Evolutionary conservation across 1,140 invertebrate genomes (phyloP), one percentile per base, ranked within the genome.

Genomic region (Conus betulinus): DNA sequence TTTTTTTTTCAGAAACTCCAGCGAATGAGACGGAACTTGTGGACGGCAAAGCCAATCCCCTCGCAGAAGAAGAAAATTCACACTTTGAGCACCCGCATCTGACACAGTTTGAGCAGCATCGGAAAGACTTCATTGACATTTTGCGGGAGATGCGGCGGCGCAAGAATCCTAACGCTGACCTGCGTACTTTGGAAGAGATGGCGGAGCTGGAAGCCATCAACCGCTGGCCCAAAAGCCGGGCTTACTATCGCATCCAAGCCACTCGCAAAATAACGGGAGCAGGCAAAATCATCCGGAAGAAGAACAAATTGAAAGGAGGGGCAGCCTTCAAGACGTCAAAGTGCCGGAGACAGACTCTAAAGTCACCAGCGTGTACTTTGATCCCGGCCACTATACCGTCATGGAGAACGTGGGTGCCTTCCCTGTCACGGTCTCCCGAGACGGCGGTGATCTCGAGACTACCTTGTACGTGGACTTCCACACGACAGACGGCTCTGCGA

Each of bases 341-440:
- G 87, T 97, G 79, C 96, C 94, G 39, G 94, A 95, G 86, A 23
- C 6, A 13, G 96, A 96, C 78, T 93, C 95, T 53, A 93, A 95
- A 60, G 94, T 96, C 23, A 96, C 95, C n/a, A 94, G 97, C 78
- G 96, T 99, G 3, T 99, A 96, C 94, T 99, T 99, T 93, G 98
- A 99, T 91, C 99, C 99, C 0, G 97, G 98, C 74, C 98, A 99
- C 93, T 99, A 99, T 95, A 99, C 99, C 0, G 99, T 99, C 0
- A 98, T 99, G 97, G 99, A 99, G 94, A 99, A 99, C 95, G 98
- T 99, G 86, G 99, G 99, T 0, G 97, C 97, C 10, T 99, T 99
- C 93, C 97, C 98, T 92, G 97, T 99, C 20, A 97, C 97, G 15
- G 98, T 99, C 5, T 97, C 97, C 0, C 96, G 99, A 17, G 96